Percentiles rank a stretch among this genome's conserved stretches.
Conservation (phyloP, 35 echinoderm and acorn worm species). For the Apostichopus californicus region DNA sequence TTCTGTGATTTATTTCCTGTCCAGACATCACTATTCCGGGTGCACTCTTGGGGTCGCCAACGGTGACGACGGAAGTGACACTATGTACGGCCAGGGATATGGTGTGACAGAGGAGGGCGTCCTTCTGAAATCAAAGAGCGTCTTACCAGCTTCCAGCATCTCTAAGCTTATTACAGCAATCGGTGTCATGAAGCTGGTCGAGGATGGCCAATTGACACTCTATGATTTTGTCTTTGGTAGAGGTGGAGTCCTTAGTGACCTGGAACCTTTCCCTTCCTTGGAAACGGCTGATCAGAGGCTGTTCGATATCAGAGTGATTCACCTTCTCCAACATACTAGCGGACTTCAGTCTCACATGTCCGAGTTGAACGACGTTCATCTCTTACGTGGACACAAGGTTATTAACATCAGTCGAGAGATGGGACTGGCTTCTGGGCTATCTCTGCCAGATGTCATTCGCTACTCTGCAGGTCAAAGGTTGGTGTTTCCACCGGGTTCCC, state of each 20-base stretch:
- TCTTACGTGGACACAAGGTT: slow-evolving; percentile 80
- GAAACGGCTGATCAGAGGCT: slow-evolving; percentile 68
- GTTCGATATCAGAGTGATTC: slow-evolving; percentile 71
- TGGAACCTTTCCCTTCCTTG: slow-evolving; percentile 34
- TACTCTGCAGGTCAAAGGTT: slow-evolving; percentile 73
- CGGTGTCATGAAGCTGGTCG: slow-evolving; percentile 76
- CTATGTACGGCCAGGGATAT: slow-evolving; percentile 85
- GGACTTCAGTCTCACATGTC: slow-evolving; percentile 75
- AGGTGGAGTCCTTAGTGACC: slow-evolving; percentile 57
- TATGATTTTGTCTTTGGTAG: slow-evolving; percentile 83
- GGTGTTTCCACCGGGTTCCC: slow-evolving; percentile 69
- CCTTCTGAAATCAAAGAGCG: slow-evolving; percentile 67
- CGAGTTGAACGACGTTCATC: slow-evolving; percentile 80
- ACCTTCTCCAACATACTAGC: slow-evolving; percentile 86
- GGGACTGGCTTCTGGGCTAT: slow-evolving; percentile 35
- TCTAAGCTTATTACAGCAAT: slow-evolving; percentile 96
- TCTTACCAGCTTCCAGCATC: slow-evolving; percentile 86
- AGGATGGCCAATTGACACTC: slow-evolving; percentile 59
- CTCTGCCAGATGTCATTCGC: slow-evolving; percentile 61
- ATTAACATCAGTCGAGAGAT: slow-evolving; percentile 81
- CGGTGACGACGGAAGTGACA: slow-evolving; percentile 8
- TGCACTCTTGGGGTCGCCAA: slow-evolving; percentile 75
- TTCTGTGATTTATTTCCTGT: slow-evolving; percentile 65
- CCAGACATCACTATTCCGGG: slow-evolving; percentile 82
- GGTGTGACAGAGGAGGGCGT: slow-evolving; percentile 54